A percentile compares a stretch with the other conserved stretches of the same genome.
These are phyloP conservation scores for Troides helena DNA, from an alignment of 2,888 invertebrate species.

Conservation along the genomic window DNA sequence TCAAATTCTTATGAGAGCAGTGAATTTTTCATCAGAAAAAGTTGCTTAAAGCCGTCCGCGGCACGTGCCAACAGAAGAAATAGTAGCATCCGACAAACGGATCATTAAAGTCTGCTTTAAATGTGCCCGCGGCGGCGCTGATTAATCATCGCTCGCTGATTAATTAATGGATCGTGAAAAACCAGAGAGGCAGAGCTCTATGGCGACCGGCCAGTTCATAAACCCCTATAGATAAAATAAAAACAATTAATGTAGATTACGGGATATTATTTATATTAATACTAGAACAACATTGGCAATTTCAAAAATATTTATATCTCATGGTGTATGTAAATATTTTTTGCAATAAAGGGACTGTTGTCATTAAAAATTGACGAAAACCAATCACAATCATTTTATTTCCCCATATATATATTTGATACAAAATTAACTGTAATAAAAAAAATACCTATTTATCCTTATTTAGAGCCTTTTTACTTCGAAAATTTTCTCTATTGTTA, in stretches of 20 bases:
- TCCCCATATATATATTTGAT: too few species aligned
- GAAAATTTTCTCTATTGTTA: too few species aligned
- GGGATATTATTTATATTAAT: conserved; percentile 15
- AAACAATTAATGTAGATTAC: conserved; percentile 35
- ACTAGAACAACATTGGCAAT: background rate
- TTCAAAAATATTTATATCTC: conserved; percentile 4
- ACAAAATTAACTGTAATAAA: background rate
- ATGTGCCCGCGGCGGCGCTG: conserved; percentile 59
- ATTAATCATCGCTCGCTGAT: conserved; percentile 72
- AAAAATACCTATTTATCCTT: background rate
- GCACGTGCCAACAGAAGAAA: conserved; percentile 56
- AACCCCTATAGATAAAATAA: conserved; percentile 34
- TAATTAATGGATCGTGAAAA: conserved; percentile 47
- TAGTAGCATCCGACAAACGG: conserved; percentile 63
- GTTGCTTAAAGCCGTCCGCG: conserved; percentile 55
- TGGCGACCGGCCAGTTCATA: conserved; percentile 49
- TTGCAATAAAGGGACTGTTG: background rate
- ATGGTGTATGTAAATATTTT: too few species aligned
- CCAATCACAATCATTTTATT: too few species aligned
- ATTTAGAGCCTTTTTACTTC: too few species aligned
- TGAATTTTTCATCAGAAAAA: conserved; percentile 51
- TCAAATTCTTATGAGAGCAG: conserved; percentile 47
- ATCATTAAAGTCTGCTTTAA: conserved; percentile 70
- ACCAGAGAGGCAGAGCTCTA: conserved; percentile 43
- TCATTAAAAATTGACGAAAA: background rate